Percentiles rank a stretch among this genome's conserved stretches.
These are phyloP conservation scores for Notarius quadriscutis DNA, from an alignment of 2,113 vertebrate species.

Conservation along the genomic window DNA sequence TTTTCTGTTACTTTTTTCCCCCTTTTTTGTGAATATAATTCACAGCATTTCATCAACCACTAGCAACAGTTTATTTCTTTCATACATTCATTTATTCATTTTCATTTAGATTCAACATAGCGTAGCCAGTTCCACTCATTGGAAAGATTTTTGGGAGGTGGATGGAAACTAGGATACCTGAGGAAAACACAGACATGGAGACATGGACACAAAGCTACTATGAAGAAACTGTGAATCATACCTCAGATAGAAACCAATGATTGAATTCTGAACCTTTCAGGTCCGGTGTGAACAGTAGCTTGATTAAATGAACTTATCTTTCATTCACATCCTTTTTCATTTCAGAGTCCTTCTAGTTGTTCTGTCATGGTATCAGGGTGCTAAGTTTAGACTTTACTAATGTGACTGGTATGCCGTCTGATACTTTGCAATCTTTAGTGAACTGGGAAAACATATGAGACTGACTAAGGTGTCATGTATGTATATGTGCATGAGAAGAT, in stretches of 20 bases:
- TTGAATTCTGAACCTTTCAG: background rate
- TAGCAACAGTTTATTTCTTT: background rate
- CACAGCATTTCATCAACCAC: background rate
- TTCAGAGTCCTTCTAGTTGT: background rate
- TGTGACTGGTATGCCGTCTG: background rate
- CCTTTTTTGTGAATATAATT: background rate
- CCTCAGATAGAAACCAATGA: background rate
- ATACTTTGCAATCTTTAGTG: background rate
- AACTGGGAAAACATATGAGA: background rate
- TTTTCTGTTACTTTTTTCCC: no score
- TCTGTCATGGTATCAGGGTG: background rate
- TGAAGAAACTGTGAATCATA: background rate
- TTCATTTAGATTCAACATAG: background rate
- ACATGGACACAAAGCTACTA: no score
- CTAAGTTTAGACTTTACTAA: slow-evolving; percentile 32
- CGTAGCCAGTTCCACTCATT: no score
- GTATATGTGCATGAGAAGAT: background rate
- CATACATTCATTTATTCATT: background rate
- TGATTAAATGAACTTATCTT: background rate
- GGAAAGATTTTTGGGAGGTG: background rate
- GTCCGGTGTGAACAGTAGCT: background rate
- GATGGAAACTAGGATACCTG: background rate
- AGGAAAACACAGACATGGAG: background rate
- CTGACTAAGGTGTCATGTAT: background rate
- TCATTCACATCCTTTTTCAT: background rate